phyloP scores from a whole-genome alignment of 2,888 invertebrate species.

The Campoplex capitator region DNA sequence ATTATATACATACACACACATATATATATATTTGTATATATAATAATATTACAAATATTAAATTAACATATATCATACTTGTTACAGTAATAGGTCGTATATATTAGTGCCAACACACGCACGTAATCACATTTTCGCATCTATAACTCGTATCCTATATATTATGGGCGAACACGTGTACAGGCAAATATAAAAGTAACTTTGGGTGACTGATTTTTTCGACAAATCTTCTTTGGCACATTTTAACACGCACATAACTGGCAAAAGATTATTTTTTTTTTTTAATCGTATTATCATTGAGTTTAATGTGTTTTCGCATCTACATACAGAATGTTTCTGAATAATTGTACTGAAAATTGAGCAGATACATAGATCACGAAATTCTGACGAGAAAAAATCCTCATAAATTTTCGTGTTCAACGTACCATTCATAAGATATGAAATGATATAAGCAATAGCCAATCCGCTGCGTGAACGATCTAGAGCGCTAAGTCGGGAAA shows the following conservation, averaged over 20 bases:
- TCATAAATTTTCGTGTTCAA: neutral
- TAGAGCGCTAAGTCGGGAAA: neutral
- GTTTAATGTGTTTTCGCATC: neutral
- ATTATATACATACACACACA: neutral
- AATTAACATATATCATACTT: neutral
- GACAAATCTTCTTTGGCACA: conserved; percentile 78
- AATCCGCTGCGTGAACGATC: neutral
- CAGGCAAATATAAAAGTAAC: conserved; percentile 64
- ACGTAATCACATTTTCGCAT: conserved; percentile 5
- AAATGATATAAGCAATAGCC: neutral
- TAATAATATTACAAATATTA: neutral
- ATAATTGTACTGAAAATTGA: neutral
- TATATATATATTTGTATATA: neutral
- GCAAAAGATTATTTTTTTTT: neutral
- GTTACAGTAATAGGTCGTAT: conserved; percentile 4
- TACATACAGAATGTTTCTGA: neutral
- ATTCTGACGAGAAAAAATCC: neutral
- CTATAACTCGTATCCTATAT: conserved; percentile 1
- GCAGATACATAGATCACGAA: neutral
- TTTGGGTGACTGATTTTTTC: conserved; percentile 59
- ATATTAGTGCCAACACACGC: conserved; percentile 9
- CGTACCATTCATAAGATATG: neutral
- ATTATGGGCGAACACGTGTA: conserved; percentile 32
- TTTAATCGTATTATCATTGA: neutral
- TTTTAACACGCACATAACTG: conserved; percentile 64